Conservation (phyloP, 2,797 vertebrate genomes). For the Distichodus sexfasciatus region DNA sequence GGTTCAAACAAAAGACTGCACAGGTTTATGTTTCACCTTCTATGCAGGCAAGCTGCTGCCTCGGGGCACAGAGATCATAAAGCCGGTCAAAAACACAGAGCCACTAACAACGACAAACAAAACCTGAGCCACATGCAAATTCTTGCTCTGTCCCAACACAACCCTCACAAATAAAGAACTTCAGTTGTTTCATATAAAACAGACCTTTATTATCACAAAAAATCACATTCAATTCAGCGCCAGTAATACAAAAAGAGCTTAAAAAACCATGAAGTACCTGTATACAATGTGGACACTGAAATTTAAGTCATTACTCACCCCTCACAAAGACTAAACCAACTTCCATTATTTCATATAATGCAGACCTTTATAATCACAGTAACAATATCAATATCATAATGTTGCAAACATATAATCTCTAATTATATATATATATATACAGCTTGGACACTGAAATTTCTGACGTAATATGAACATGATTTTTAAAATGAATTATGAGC, state of each 20-base stretch:
- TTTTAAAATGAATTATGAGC: too few species aligned
- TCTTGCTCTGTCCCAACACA: background rate
- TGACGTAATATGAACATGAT: too few species aligned
- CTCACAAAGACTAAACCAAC: too few species aligned
- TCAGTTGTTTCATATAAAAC: background rate
- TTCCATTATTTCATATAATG: too few species aligned
- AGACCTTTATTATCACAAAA: background rate
- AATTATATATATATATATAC: too few species aligned
- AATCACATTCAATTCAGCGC: background rate
- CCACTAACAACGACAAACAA: background rate
- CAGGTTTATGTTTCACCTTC: conserved; percentile 36
- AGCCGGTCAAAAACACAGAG: conserved; percentile 21
- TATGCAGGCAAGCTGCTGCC: conserved; percentile 16
- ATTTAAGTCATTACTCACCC: too few species aligned
- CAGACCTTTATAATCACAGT: too few species aligned
- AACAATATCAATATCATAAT: too few species aligned
- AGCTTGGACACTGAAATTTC: too few species aligned
- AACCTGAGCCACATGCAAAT: background rate
- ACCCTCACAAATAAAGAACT: conserved; percentile 4
- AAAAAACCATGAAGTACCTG: background rate
- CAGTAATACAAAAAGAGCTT: background rate
- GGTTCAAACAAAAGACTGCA: conserved; percentile 7
- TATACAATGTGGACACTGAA: too few species aligned
- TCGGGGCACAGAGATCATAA: conserved; percentile 27
- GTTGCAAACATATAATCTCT: too few species aligned